phyloP scores from a whole-genome alignment of 2,113 vertebrate genomes.

The Hippocampus barbouri region DNA sequence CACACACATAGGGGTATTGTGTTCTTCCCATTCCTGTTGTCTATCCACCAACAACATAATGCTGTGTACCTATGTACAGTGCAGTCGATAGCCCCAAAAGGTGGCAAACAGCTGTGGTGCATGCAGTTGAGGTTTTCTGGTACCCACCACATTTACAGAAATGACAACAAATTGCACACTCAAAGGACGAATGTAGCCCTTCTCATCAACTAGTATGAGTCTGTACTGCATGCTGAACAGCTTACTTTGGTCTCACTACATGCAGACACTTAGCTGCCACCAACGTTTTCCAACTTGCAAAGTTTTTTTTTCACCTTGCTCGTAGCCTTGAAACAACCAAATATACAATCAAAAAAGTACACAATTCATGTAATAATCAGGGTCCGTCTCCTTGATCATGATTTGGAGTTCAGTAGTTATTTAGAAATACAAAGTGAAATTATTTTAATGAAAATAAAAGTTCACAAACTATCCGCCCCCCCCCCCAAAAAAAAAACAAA shows the following conservation, averaged over 20 bases:
- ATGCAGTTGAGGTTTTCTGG: not conserved
- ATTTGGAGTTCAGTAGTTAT: conserved; percentile 1
- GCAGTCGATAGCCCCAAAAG: not conserved
- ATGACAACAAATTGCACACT: not conserved
- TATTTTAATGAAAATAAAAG: conserved; percentile 18
- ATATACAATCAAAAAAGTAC: conserved; percentile 10
- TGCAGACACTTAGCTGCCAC: conserved; percentile 35
- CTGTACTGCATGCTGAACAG: conserved; percentile 15
- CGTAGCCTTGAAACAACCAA: conserved; percentile 14
- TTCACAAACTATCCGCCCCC: conserved; percentile 18
- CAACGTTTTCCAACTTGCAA: conserved; percentile 3
- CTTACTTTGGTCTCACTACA: conserved; percentile 14
- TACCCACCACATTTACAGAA: not conserved
- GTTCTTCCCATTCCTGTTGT: not conserved
- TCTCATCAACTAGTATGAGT: too few species aligned
- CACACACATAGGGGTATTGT: not conserved
- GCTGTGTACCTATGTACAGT: not conserved
- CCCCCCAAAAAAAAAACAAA: not conserved
- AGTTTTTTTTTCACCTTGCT: conserved; percentile 5
- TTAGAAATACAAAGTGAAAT: conserved; percentile 6
- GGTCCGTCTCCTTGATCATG: not conserved
- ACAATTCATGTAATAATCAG: conserved; percentile 13
- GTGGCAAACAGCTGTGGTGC: not conserved
- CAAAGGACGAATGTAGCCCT: not conserved
- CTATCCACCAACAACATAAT: not conserved